phyloP scores from a whole-genome alignment of 2,797 vertebrate genomes.

The Eremophila alpestris region DNA sequence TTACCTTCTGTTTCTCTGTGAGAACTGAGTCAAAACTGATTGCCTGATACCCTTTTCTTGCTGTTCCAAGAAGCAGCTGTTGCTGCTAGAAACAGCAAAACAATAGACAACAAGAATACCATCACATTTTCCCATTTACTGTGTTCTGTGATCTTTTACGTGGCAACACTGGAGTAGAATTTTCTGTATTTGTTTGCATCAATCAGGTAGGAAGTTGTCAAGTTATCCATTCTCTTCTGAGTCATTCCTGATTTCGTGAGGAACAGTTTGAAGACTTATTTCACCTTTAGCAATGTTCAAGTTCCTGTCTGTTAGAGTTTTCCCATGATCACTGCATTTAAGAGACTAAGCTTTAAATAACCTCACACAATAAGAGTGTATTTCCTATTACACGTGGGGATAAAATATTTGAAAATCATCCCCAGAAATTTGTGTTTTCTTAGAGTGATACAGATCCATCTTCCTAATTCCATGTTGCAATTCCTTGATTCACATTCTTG shows the following conservation, averaged over 20 bases:
- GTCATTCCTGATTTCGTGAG: neutral
- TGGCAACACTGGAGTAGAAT: neutral
- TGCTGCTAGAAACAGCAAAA: conserved; percentile 16
- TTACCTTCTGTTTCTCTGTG: neutral
- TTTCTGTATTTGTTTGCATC: neutral
- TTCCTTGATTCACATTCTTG: neutral
- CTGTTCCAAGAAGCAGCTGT: conserved; percentile 5
- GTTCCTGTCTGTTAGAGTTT: neutral
- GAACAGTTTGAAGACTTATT: neutral
- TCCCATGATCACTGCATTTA: neutral
- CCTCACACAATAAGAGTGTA: neutral
- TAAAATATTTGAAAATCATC: neutral
- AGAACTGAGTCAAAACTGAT: conserved; percentile 19
- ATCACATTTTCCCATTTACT: neutral
- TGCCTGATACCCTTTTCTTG: neutral
- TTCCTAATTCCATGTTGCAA: neutral
- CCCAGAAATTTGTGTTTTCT: neutral
- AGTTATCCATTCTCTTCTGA: neutral
- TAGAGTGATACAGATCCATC: rapidly evolving
- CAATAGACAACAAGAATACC: neutral
- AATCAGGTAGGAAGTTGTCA: neutral
- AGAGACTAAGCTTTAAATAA: neutral
- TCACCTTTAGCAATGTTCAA: neutral
- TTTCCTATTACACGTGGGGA: neutral
- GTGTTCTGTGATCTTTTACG: neutral